Evolutionary conservation across 1,140 invertebrate species (phyloP).

Genomic region (Ditylenchus dipsaci): DNA sequence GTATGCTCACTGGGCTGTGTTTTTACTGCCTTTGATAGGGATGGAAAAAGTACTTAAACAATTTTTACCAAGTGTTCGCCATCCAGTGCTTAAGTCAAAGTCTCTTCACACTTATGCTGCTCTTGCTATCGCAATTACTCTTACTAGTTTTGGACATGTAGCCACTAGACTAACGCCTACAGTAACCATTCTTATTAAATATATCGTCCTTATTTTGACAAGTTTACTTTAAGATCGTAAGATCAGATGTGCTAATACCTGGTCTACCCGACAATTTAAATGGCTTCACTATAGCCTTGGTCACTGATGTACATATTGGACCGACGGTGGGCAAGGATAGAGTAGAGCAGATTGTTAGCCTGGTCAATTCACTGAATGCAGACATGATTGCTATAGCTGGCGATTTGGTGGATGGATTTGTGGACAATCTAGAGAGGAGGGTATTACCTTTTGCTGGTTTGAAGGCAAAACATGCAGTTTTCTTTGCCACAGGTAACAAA

Average conservation of each 20-base stretch:
- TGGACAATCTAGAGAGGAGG: conserved; percentile 16
- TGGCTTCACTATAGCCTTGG: conserved; percentile 42
- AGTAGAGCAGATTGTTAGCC: conserved; percentile 33
- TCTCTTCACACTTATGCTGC: conserved; percentile 26
- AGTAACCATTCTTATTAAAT: conserved; percentile 19
- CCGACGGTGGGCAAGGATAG: conserved; percentile 34
- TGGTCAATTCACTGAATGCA: conserved; percentile 31
- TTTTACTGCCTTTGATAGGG: conserved; percentile 18
- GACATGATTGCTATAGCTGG: conserved; percentile 38
- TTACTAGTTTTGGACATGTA: conserved; percentile 26
- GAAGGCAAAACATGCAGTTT: conserved; percentile 35
- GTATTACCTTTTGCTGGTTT: conserved; percentile 28
- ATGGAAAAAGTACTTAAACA: conserved; percentile 15
- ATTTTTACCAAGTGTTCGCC: conserved; percentile 12
- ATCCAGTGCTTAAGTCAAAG: conserved; percentile 30
- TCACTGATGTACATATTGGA: conserved; percentile 47
- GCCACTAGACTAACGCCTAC: conserved; percentile 11
- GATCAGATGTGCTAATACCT: conserved; percentile 13
- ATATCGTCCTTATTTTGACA: background rate
- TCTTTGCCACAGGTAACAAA: conserved; percentile 32
- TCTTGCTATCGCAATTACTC: conserved; percentile 22
- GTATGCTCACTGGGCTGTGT: conserved; percentile 23
- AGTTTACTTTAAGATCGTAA: conserved; percentile 16
- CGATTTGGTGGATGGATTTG: conserved; percentile 40
- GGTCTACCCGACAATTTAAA: conserved; percentile 28